Conservation (phyloP, 1,140 invertebrate species). For the Asbolus verrucosus region DNA sequence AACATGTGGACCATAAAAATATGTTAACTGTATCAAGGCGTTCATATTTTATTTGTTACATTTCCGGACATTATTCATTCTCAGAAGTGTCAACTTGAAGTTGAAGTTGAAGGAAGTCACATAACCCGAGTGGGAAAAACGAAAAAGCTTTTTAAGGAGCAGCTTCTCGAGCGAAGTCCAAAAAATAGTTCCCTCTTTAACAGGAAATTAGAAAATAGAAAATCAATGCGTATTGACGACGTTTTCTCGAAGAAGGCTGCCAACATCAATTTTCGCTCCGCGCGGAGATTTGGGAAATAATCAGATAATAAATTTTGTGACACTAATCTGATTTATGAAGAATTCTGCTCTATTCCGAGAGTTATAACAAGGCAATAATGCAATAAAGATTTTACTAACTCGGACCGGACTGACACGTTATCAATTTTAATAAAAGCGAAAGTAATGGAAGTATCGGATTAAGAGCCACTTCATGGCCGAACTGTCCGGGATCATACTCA, state of each 20-base stretch:
- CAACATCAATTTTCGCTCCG: background rate
- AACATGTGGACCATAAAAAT: no score
- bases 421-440: conserved; percentile 17
- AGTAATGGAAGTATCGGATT: background rate
- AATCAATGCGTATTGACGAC: no score
- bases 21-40: no score
- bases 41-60: no score
- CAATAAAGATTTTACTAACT: background rate
- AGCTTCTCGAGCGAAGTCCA: background rate
- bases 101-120: no score
- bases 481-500: conserved; percentile 49
- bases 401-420: conserved; percentile 1
- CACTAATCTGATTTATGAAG: conserved; percentile 16
- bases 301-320: conserved; percentile 28
- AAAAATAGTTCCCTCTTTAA: background rate
- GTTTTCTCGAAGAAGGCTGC: background rate
- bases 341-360: conserved; percentile 3
- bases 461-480: background rate
- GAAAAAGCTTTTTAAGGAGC: no score
- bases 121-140: no score
- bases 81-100: no score
- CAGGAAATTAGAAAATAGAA: background rate
- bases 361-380: conserved; percentile 20
- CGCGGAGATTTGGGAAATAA: conserved; percentile 16
- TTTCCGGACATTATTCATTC: no score